phyloP scores from a whole-genome alignment of 1,140 invertebrate genomes.

The Chrysomallon squamiferum region DNA sequence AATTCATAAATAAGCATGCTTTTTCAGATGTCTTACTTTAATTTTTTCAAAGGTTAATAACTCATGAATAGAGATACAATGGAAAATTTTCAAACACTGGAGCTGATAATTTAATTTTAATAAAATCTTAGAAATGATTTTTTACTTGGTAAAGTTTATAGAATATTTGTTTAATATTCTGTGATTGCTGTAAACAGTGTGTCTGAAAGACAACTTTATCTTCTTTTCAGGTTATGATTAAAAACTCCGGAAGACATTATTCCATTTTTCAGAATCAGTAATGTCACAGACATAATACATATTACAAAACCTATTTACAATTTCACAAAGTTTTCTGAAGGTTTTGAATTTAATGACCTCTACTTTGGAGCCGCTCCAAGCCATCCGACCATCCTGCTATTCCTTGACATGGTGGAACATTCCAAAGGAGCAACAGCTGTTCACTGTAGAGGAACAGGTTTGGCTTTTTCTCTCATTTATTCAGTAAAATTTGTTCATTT shows the following conservation, averaged over 20 bases:
- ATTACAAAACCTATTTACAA: slow-evolving; percentile 97
- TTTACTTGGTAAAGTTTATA: too few relatives aligned
- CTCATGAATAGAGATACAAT: too few relatives aligned
- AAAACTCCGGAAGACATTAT: slow-evolving; percentile 97
- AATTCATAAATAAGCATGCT: too few relatives aligned
- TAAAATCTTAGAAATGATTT: too few relatives aligned
- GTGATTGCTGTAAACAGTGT: neutral
- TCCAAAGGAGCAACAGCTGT: slow-evolving; percentile 92
- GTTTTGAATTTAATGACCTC: slow-evolving; percentile 94
- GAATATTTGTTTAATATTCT: neutral
- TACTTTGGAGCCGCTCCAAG: slow-evolving; percentile 96
- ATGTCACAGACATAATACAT: slow-evolving; percentile 90
- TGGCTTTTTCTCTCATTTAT: too few relatives aligned
- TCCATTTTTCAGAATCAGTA: slow-evolving; percentile 88
- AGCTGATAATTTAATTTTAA: too few relatives aligned
- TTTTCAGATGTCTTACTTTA: too few relatives aligned
- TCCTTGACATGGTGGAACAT: slow-evolving; percentile 88
- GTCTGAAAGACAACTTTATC: neutral
- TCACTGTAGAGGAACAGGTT: slow-evolving; percentile 98
- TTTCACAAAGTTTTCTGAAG: slow-evolving; percentile 85
- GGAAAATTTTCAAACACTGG: too few relatives aligned
- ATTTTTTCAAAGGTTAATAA: too few relatives aligned
- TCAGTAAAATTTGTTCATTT: too few relatives aligned
- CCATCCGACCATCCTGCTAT: slow-evolving; percentile 87
- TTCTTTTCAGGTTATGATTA: slow-evolving; percentile 78